Conservation (phyloP, 1,140 invertebrate genomes). For the Andricus grossulariae region DNA sequence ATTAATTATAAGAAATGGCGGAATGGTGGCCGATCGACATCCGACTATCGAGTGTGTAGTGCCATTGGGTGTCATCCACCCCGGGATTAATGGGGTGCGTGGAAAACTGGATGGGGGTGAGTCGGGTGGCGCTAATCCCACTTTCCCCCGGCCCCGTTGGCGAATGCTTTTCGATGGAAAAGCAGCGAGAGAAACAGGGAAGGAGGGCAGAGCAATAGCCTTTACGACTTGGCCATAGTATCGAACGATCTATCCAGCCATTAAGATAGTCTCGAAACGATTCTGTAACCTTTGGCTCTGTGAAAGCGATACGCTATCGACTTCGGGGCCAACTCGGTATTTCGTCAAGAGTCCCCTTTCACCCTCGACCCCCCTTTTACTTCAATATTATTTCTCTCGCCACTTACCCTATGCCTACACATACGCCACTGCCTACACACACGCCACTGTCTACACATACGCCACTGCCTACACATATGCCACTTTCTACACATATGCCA, state of each 20-base stretch:
- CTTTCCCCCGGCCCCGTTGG: constrained; percentile 48
- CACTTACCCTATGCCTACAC: constrained; percentile 40
- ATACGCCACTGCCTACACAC: constrained; percentile 40
- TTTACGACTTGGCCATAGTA: constrained; percentile 77
- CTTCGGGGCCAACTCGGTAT: constrained; percentile 65
- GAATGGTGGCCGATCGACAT: constrained; percentile 40
- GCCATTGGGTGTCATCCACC: constrained; percentile 41
- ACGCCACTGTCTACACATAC: background rate
- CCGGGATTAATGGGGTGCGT: constrained; percentile 62
- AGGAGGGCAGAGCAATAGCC: constrained; percentile 73
- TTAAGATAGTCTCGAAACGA: constrained; percentile 77
- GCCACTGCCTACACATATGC: background rate
- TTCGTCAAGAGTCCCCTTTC: constrained; percentile 65
- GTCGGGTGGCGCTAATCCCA: constrained; percentile 62
- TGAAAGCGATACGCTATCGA: constrained; percentile 76
- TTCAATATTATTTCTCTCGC: constrained; percentile 52
- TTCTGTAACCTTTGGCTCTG: constrained; percentile 76
- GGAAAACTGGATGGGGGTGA: constrained; percentile 48
- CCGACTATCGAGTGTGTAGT: constrained; percentile 27
- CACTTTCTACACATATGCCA: constrained; percentile 42
- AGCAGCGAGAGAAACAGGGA: constrained; percentile 56
- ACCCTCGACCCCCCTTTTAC: constrained; percentile 47
- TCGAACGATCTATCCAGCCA: constrained; percentile 76
- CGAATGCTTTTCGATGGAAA: constrained; percentile 49
- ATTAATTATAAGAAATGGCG: constrained; percentile 47